phyloP scores from a whole-genome alignment of 2,113 vertebrate species.

The Dermatemys mawii region DNA sequence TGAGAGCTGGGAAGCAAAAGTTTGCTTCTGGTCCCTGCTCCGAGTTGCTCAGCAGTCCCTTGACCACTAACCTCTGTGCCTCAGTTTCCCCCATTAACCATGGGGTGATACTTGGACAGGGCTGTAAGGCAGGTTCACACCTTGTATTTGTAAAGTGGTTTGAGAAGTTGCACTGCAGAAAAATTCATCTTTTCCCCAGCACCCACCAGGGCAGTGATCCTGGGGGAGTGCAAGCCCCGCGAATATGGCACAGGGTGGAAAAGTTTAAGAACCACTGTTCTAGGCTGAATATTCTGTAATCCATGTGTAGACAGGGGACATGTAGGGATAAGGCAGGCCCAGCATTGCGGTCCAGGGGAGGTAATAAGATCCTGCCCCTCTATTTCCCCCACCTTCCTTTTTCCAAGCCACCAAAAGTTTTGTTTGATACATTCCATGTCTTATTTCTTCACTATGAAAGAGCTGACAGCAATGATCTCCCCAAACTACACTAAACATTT shows the following conservation, averaged over 20 bases:
- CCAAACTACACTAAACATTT: not conserved
- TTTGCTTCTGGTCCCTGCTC: not conserved
- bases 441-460: not conserved
- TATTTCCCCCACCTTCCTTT: not conserved
- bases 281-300: no score
- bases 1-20: no score
- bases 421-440: not conserved
- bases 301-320: no score
- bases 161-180: not conserved
- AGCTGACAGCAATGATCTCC: not conserved
- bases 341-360: no score
- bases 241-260: no score
- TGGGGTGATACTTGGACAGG: not conserved
- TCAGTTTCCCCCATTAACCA: not conserved
- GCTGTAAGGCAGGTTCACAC: not conserved
- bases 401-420: not conserved
- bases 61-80: not conserved
- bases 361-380: not conserved
- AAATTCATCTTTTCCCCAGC: not conserved
- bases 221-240: no score
- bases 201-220: no score
- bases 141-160: not conserved
- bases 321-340: no score
- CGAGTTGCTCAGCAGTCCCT: not conserved
- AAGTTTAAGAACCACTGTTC: no score